phyloP scores from a whole-genome alignment of 2,113 vertebrate genomes.

The Boulengeromyrus knoepffleri region DNA sequence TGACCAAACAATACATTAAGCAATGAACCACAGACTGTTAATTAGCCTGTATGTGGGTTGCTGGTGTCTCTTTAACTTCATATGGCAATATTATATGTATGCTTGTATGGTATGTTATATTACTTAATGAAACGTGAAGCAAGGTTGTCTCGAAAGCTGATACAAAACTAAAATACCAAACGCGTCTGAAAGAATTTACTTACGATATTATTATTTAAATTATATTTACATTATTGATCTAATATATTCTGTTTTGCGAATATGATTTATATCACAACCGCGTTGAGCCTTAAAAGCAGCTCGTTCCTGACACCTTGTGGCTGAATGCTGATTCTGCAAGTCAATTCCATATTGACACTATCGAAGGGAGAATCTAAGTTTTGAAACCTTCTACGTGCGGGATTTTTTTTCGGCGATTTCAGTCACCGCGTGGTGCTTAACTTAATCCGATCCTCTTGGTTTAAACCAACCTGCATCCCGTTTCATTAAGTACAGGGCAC shows the following conservation, averaged over 20 bases:
- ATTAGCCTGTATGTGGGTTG: not conserved
- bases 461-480: not conserved
- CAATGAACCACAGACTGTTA: not conserved
- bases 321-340: not conserved
- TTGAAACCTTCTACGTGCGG: not conserved
- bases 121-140: not conserved
- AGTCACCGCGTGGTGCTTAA: not conserved
- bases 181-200: not conserved
- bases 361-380: not conserved
- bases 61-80: not conserved
- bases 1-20: not conserved
- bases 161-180: not conserved
- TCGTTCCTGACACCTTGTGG: slow-evolving; percentile 1
- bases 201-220: not conserved
- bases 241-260: not conserved
- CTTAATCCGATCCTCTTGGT: not conserved
- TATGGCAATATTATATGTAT: not conserved
- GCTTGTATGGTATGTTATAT: not conserved
- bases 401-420: not conserved
- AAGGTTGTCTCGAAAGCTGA: not conserved
- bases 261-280: not conserved
- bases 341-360: not conserved
- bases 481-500: not conserved
- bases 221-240: not conserved
- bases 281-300: not conserved